These are phyloP conservation scores for Lepisosteus osseus DNA, from an alignment of 2,113 vertebrate species.

Conservation along the genomic window DNA sequence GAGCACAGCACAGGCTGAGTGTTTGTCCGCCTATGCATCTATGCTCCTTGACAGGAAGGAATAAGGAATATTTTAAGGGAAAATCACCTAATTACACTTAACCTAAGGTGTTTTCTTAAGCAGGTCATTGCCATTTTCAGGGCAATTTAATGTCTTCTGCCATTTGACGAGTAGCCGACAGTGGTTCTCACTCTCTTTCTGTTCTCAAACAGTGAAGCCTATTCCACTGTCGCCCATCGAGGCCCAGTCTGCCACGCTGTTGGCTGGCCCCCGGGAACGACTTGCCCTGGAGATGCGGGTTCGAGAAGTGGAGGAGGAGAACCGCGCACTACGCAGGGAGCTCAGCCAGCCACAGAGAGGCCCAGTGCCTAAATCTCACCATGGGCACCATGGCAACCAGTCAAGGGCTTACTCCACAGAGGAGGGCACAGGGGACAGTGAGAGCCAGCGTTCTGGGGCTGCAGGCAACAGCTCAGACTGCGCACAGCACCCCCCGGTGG, in stretches of 20 bases:
- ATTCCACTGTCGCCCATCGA: slow-evolving; percentile 84
- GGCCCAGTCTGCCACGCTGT: slow-evolving; percentile 73
- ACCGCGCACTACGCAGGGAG: slow-evolving; percentile 80
- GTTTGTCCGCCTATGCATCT: no score
- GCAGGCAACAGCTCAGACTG: slow-evolving; percentile 88
- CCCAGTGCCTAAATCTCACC: slow-evolving; percentile 37
- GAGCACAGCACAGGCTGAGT: no score
- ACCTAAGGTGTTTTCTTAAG: no score
- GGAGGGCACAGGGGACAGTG: slow-evolving; percentile 87
- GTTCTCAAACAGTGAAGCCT: slow-evolving; percentile 78
- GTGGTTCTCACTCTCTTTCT: slow-evolving; percentile 16
- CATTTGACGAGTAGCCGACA: no score
- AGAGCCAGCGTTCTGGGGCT: slow-evolving; percentile 76
- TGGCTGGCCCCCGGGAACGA: slow-evolving; percentile 70
- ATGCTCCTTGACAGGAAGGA: no score
- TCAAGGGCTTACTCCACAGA: slow-evolving; percentile 83
- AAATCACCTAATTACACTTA: no score
- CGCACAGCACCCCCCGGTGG: slow-evolving; percentile 85
- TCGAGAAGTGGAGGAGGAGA: slow-evolving; percentile 92
- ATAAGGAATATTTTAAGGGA: no score
- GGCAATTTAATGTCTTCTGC: no score
- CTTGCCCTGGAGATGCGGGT: slow-evolving; percentile 86
- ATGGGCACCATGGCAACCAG: slow-evolving; percentile 68
- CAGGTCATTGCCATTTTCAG: no score
- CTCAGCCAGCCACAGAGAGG: slow-evolving; percentile 76